phyloP scores from a whole-genome alignment of 2,888 invertebrate species.

The Nysson spinosus region DNA sequence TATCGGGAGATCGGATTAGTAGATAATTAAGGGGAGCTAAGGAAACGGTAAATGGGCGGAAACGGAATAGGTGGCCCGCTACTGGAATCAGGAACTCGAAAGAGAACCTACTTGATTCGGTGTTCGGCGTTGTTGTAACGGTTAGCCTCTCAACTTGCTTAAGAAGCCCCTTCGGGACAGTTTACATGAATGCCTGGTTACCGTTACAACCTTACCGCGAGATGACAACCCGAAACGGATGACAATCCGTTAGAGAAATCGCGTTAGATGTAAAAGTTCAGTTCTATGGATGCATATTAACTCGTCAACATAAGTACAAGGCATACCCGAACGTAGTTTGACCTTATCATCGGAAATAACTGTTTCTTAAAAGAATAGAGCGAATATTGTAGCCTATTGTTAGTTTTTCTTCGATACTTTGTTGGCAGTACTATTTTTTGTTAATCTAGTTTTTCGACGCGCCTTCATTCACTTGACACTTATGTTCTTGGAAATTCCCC shows the following conservation, averaged over 20 bases:
- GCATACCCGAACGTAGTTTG: no score
- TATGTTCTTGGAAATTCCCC: no score
- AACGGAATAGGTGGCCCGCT: conserved; percentile 3
- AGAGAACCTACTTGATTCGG: conserved; percentile 10
- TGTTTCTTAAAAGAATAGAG: no score
- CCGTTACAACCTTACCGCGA: conserved; percentile 29
- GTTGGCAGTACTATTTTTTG: no score
- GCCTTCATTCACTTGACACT: no score
- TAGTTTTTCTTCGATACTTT: no score
- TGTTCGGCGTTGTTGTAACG: conserved; percentile 6
- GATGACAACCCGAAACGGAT: conserved; percentile 30
- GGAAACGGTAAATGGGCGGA: not conserved
- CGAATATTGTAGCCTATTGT: no score
- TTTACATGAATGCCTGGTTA: conserved; percentile 30
- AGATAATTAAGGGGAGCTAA: not conserved
- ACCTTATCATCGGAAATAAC: no score
- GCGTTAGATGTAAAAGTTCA: conserved; percentile 22
- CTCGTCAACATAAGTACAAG: no score
- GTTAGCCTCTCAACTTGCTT: conserved; percentile 12
- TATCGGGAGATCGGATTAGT: not conserved
- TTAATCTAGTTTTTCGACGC: no score
- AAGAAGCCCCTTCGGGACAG: conserved; percentile 26
- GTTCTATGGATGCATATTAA: conserved; percentile 24
- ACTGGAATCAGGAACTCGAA: not conserved
- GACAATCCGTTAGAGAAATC: conserved; percentile 28